Base-by-base conservation (phyloP, 1,140 invertebrate genomes). In the Aphelenchoides besseyi region DNA sequence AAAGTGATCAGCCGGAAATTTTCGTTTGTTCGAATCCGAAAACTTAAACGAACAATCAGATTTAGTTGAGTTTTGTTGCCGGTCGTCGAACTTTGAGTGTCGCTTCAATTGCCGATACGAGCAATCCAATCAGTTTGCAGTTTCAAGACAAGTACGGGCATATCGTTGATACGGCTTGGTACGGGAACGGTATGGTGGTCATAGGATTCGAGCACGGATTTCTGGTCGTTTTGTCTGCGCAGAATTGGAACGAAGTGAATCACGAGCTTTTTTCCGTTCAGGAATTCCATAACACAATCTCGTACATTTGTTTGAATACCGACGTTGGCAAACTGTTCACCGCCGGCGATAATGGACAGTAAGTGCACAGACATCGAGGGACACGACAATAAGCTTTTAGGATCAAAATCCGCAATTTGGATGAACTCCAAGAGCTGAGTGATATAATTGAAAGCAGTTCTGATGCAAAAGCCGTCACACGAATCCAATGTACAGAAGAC, bases 131-230 rank as follows among this genome's bases (percentile, higher is more conserved):
- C 72, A 94, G 98, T 83, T 84, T 98, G 48, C 92, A 93, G 0
- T 99, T 99, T 87, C 95, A 98, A 86, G 91, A 84, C n/a, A 71
- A 77, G 80, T 98, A 98, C 86, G 96, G 95, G 0, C 89, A 89
- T 12, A 92, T 98, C 72, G 88, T 95, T 16, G 89, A 91, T 26
- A 96, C 97, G 85, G 91, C 91, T 85, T 98, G 95, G 95, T 26
- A 71, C n/a, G 26, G 26, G 12, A 30, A 74, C n/a, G 55, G 54
- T 48, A 61, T 73, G 72, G 12, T 63, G 23, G 18, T 98, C 37
- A 89, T 98, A 29, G 95, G 94, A n/a, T 99, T 99, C 84, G 91
- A 91, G 67, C 90, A 90, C 57, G 96, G 96, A 32, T 79, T 79
- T 61, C 16, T 76, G 18, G 75, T 76, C 9, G 73, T 73, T 26